Evolutionary conservation across 2,113 vertebrate species (phyloP), one percentile per base, ranked within the genome.

Genomic region (Opisthocomus hoazin): DNA sequence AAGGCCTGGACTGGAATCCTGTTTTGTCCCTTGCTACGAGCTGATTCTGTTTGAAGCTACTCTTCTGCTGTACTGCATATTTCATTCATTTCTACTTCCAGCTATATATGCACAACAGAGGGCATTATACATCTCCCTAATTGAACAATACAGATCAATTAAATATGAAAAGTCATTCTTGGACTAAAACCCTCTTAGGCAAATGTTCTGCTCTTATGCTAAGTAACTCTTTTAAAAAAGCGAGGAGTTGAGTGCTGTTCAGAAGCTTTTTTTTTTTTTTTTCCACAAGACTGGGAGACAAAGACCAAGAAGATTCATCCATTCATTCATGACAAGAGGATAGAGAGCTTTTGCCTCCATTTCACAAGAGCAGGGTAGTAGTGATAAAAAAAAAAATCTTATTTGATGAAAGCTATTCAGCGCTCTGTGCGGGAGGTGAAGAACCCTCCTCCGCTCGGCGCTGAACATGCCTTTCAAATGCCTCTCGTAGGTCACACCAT

Each of bases 101-200:
- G 53, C 64, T 75, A 87, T 79, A 96, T 84, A 78, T 21, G 70
- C 71, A 80, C 74, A 83, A 94, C 57, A 90, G 46, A 97, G 90
- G 90, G 60, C 85, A 94, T 26, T 78, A 74, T 24, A 64, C 39
- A 90, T 30, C 53, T 96, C 73, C 51, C 76, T 88, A 85, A 97
- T 61, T 82, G 90, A 88, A 94, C 69, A 87, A 90, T 65, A 77
- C 45, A 75, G 37, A 84, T 73, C 87, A 80, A 84, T 87, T 93
- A 94, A 80, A 95, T 77, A 93, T 41, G 58, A 89, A 81, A 94
- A 81, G 65, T 65, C 53, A 21, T 75, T 76, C 86, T 53, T 76
- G 53, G 73, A 63, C 46, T 92, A 75, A 95, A 96, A 94, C 56
- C 64, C 92, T 95, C 86, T 95, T 32, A 96, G 87, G 90, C 57